These are phyloP conservation scores for Zaprionus nigranus DNA, from an alignment of 1,140 invertebrate species.

Conservation along the genomic window DNA sequence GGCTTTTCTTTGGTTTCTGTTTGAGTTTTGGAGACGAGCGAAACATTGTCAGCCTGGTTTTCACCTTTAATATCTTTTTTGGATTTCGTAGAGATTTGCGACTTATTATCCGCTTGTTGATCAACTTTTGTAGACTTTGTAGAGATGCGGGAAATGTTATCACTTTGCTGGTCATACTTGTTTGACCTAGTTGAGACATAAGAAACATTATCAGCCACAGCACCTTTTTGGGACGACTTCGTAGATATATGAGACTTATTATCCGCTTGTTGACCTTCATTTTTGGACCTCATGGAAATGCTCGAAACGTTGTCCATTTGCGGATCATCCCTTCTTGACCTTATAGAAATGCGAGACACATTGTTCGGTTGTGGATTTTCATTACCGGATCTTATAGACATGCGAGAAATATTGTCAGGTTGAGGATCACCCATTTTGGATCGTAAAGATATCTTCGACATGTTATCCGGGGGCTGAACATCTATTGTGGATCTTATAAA, in stretches of 20 bases:
- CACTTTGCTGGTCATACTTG: not conserved
- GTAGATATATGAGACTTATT: no score
- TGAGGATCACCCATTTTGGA: not conserved
- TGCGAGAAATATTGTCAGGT: slow-evolving; percentile 8
- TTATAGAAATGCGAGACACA: not conserved
- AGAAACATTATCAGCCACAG: not conserved
- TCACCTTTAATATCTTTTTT: not conserved
- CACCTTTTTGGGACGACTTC: not conserved
- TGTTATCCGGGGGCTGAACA: no score
- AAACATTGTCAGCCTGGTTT: not conserved
- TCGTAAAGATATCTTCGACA: no score
- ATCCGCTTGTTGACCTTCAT: no score
- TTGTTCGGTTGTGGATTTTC: not conserved
- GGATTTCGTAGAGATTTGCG: not conserved
- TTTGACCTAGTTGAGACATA: not conserved
- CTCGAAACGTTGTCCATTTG: slow-evolving; percentile 6
- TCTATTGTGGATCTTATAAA: no score
- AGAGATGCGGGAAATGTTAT: not conserved
- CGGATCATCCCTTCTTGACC: not conserved
- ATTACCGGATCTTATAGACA: not conserved
- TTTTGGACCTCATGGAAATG: slow-evolving; percentile 2
- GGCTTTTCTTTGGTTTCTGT: not conserved
- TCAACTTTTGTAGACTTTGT: not conserved
- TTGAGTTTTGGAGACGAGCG: not conserved
- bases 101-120: not conserved